These are phyloP conservation scores for Parus major DNA, from an alignment of 2,113 vertebrate genomes.

Conservation along the genomic window DNA sequence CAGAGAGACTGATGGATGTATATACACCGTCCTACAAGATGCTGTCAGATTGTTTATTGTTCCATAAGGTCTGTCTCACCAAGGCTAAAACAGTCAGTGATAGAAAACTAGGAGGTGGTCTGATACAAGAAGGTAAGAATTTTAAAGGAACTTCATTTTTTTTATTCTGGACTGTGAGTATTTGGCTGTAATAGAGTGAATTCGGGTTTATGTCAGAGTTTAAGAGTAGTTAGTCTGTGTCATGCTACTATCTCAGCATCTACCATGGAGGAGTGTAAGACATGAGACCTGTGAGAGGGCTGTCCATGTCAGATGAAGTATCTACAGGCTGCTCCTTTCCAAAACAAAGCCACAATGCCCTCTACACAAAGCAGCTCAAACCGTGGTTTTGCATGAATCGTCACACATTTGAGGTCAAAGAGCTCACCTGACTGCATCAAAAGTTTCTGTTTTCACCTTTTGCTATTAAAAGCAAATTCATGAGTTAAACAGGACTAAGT, in stretches of 20 bases:
- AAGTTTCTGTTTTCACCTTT: neutral
- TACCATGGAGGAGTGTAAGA: neutral
- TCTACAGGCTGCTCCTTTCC: neutral
- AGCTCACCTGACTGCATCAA: neutral
- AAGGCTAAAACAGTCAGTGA: neutral
- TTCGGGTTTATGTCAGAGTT: neutral
- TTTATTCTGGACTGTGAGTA: neutral
- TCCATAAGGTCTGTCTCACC: neutral
- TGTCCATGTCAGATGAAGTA: neutral
- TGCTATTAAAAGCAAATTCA: neutral
- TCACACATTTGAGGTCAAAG: neutral
- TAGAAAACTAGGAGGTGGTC: neutral
- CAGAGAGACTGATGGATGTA: neutral
- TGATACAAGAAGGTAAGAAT: neutral
- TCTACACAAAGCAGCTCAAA: neutral
- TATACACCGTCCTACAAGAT: neutral
- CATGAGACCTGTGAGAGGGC: neutral
- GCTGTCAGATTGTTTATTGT: neutral
- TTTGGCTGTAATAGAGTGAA: neutral
- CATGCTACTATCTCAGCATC: neutral
- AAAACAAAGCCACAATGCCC: neutral
- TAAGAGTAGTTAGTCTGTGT: neutral
- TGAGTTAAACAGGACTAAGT: neutral
- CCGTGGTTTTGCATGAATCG: fast-evolving
- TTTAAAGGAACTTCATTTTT: neutral